Evolutionary conservation across 2,888 invertebrate species (phyloP).

Genomic region (Tachystola acroxantha): DNA sequence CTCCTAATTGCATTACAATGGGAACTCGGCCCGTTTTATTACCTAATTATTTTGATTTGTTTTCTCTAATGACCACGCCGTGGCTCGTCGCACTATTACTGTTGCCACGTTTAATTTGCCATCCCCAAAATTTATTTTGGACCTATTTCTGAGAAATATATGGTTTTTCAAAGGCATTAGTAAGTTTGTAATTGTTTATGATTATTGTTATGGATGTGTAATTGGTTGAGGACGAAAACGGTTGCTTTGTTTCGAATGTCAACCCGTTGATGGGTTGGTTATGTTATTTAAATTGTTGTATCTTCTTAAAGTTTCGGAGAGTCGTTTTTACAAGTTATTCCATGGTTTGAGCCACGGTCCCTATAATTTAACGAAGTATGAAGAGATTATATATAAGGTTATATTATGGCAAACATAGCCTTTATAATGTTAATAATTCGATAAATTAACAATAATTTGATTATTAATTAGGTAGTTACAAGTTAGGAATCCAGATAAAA

Average conservation of each 20-base stretch:
- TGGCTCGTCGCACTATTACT: constrained; percentile 46
- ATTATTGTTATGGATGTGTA: constrained; percentile 49
- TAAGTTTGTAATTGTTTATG: constrained; percentile 39
- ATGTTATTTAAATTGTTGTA: no score
- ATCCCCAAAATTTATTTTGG: constrained; percentile 1
- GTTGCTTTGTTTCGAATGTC: constrained; percentile 52
- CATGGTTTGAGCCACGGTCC: no score
- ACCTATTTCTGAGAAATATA: constrained; percentile 19
- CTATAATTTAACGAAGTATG: no score
- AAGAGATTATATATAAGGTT: no score
- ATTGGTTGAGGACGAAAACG: constrained; percentile 48
- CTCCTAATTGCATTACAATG: constrained; percentile 58
- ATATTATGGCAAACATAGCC: no score
- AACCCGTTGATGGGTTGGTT: constrained; percentile 27
- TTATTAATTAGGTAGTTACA: no score
- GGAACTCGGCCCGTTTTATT: constrained; percentile 59
- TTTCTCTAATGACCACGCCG: constrained; percentile 63
- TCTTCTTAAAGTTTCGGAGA: no score
- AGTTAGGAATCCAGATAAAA: no score
- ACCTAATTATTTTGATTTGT: constrained; percentile 74
- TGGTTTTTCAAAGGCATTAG: background rate
- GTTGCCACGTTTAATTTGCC: constrained; percentile 16
- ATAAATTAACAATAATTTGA: no score
- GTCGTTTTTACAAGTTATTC: no score
- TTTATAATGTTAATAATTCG: no score